Evolutionary conservation across 2,797 vertebrate genomes (phyloP).

Genomic region (Ctenopoma multispine): DNA sequence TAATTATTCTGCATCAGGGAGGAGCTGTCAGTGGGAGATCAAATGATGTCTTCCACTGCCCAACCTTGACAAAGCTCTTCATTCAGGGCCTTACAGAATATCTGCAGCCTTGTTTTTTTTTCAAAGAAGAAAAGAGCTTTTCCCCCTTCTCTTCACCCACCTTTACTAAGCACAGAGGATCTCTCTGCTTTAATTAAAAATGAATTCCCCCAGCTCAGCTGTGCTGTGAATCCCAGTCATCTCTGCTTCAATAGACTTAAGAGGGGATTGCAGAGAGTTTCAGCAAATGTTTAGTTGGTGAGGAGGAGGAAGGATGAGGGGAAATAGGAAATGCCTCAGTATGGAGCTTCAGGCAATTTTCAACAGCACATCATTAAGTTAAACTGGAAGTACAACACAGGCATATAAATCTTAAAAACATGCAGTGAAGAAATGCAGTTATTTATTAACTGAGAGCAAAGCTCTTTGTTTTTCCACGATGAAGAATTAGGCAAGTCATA

Average conservation of each 20-base stretch:
- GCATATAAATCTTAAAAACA: background rate
- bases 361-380: conserved; percentile 33
- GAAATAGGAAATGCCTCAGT: conserved; percentile 39
- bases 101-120: conserved; percentile 55
- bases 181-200: conserved; percentile 73
- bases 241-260: conserved; percentile 64
- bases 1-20: conserved; percentile 76
- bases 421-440: conserved; percentile 40
- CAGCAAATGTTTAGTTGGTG: conserved; percentile 49
- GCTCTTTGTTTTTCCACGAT: conserved; percentile 52
- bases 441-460: conserved; percentile 60
- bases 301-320: conserved; percentile 37
- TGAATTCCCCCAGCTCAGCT: conserved; percentile 64
- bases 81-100: conserved; percentile 68
- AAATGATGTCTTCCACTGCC: conserved; percentile 77
- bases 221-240: conserved; percentile 59
- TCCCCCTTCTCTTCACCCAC: conserved; percentile 56
- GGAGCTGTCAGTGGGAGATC: conserved; percentile 75
- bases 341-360: conserved; percentile 42
- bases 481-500: conserved; percentile 17
- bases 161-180: conserved; percentile 63
- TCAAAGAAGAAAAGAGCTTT: conserved; percentile 43
- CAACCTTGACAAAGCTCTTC: conserved; percentile 73
- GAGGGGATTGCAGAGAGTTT: conserved; percentile 57
- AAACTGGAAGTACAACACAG: conserved; percentile 18